phyloP scores from a whole-genome alignment of 2,113 vertebrate species.

The Triplophysa siluroides region DNA sequence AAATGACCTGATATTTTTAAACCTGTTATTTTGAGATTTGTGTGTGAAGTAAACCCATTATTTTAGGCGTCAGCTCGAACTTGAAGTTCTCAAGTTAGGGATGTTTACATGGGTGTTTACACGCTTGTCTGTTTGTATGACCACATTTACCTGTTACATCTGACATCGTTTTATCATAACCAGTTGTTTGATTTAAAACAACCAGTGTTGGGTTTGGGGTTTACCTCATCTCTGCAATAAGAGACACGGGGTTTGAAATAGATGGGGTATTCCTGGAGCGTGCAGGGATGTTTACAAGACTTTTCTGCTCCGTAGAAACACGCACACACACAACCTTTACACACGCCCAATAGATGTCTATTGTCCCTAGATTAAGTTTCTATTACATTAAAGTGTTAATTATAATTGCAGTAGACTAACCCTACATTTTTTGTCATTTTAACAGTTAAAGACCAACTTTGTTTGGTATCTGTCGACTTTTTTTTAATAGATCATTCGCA shows the following conservation, averaged over 20 bases:
- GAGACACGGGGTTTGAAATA: constrained; percentile 25
- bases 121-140: neutral
- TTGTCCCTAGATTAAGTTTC: constrained; percentile 12
- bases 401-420: neutral
- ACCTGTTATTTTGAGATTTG: neutral
- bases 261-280: constrained; percentile 27
- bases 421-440: neutral
- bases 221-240: constrained; percentile 37
- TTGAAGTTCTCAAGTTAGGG: neutral
- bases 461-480: neutral
- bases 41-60: neutral
- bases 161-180: neutral
- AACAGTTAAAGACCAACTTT: neutral
- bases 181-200: constrained; percentile 10
- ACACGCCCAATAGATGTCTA: neutral
- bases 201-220: constrained; percentile 18
- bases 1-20: neutral
- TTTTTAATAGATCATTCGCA: neutral
- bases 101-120: constrained; percentile 38
- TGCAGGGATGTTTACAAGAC: constrained; percentile 24
- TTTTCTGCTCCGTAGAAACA: neutral
- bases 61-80: constrained; percentile 4
- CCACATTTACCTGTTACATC: neutral
- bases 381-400: neutral
- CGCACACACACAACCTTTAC: neutral